These are phyloP conservation scores for Pachypeltis micranthus DNA, from an alignment of 1,140 invertebrate genomes.

Conservation along the genomic window DNA sequence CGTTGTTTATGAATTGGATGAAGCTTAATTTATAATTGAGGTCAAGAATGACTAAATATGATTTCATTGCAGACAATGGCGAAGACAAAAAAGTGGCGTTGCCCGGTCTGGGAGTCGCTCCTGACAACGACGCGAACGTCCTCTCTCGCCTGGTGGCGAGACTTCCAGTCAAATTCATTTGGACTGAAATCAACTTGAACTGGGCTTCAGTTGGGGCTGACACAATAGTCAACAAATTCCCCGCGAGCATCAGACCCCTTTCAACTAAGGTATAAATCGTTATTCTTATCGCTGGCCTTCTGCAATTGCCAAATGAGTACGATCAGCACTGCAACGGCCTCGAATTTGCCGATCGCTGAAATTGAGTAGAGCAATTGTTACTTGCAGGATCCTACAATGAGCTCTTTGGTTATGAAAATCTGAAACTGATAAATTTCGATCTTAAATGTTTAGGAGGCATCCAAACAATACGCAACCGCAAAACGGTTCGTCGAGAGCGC, in stretches of 20 bases:
- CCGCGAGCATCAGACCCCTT: constrained; percentile 21
- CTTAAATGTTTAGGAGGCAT: too few species aligned
- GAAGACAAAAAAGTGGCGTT: background rate
- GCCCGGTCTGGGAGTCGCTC: background rate
- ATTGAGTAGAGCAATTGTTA: too few species aligned
- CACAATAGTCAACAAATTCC: constrained; percentile 26
- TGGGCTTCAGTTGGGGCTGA: constrained; percentile 24
- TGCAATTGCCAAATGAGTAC: background rate
- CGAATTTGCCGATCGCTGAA: too few species aligned
- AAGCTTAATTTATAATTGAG: too few species aligned
- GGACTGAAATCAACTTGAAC: constrained; percentile 25
- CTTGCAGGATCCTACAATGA: too few species aligned
- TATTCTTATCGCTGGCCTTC: background rate
- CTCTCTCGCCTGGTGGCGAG: constrained; percentile 25
- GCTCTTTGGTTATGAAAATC: too few species aligned
- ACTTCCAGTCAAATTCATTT: constrained; percentile 26
- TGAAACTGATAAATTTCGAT: too few species aligned
- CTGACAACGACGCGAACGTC: constrained; percentile 16
- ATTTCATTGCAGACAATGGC: background rate
- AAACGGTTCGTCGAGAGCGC: too few species aligned
- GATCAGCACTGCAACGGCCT: too few species aligned
- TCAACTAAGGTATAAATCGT: constrained; percentile 25
- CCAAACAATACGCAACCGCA: too few species aligned
- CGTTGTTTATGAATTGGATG: too few species aligned
- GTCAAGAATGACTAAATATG: too few species aligned